Percentiles rank a stretch among this genome's conserved stretches.
Conservation (phyloP, 2,113 vertebrate species). For the Columba janthina region DNA sequence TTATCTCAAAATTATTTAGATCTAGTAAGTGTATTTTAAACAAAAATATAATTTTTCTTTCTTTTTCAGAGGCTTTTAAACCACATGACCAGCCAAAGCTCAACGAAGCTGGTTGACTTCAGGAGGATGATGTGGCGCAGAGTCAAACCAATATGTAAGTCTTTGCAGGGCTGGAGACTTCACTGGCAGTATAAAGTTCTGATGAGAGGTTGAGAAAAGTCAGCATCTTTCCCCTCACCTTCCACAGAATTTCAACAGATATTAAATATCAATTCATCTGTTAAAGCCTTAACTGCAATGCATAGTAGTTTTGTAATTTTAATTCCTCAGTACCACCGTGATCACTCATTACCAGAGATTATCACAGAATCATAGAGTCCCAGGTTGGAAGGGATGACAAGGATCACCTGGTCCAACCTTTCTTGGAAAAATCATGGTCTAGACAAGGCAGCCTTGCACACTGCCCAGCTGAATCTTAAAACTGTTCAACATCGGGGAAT, state of each 20-base stretch:
- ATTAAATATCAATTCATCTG: neutral
- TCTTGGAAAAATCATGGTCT: no score
- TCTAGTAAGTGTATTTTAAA: neutral
- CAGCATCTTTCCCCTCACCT: neutral
- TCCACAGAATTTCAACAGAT: neutral
- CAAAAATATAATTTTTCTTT: neutral
- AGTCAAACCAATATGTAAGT: neutral
- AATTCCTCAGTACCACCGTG: neutral
- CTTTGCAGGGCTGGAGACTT: neutral
- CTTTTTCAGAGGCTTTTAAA: neutral
- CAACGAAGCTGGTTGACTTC: neutral
- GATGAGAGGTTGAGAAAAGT: neutral
- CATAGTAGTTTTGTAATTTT: neutral
- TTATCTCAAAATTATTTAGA: neutral
- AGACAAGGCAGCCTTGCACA: no score
- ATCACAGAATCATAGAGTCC: no score
- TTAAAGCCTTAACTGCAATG: neutral
- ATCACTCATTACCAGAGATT: neutral
- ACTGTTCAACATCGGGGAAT: no score
- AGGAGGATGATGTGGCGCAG: accelerated
- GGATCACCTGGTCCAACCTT: no score
- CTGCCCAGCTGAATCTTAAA: no score
- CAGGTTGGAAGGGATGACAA: no score
- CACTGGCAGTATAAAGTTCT: neutral
- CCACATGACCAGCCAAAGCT: neutral